A percentile compares a stretch with the other conserved stretches of the same genome.
phyloP scores from a whole-genome alignment of 1,140 invertebrate species.

The Probaryconus sp. region DNA sequence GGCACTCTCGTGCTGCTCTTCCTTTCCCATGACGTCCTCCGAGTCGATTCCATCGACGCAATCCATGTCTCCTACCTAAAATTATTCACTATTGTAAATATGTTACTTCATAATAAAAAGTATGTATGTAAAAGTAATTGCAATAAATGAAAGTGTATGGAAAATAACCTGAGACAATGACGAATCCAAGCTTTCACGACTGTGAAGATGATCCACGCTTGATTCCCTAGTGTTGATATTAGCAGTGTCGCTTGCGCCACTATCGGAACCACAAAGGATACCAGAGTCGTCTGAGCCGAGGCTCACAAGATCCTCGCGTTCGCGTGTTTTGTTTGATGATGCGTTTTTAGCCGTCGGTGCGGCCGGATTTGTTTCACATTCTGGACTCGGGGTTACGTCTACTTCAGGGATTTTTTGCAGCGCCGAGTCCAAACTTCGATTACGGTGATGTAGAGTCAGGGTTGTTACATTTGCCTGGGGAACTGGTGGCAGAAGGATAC shows the following conservation, averaged over 20 bases:
- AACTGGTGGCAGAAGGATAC: slow-evolving; percentile 85
- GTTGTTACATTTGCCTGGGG: slow-evolving; percentile 80
- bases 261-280: slow-evolving; percentile 86
- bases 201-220: slow-evolving; percentile 76
- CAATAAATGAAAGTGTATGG: no score
- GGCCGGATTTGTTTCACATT: slow-evolving; percentile 81
- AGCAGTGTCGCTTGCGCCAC: slow-evolving; percentile 76
- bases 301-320: slow-evolving; percentile 84
- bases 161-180: slow-evolving; percentile 77
- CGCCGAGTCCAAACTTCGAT: slow-evolving; percentile 92
- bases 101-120: not conserved
- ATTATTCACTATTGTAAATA: no score
- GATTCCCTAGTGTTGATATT: slow-evolving; percentile 74
- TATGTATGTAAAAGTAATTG: not conserved
- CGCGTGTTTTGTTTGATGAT: slow-evolving; percentile 70
- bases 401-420: slow-evolving; percentile 91
- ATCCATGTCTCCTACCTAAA: slow-evolving; percentile 70
- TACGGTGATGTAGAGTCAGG: slow-evolving; percentile 87
- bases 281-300: slow-evolving; percentile 92
- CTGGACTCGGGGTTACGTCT: slow-evolving; percentile 87
- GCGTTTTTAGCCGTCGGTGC: slow-evolving; percentile 67
- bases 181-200: slow-evolving; percentile 84
- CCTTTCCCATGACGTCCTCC: slow-evolving; percentile 60
- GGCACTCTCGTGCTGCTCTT: slow-evolving; percentile 12
- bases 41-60: slow-evolving; percentile 71